These are phyloP conservation scores for Epiblema foenella DNA, from an alignment of 2,888 invertebrate genomes.

Conservation along the genomic window DNA sequence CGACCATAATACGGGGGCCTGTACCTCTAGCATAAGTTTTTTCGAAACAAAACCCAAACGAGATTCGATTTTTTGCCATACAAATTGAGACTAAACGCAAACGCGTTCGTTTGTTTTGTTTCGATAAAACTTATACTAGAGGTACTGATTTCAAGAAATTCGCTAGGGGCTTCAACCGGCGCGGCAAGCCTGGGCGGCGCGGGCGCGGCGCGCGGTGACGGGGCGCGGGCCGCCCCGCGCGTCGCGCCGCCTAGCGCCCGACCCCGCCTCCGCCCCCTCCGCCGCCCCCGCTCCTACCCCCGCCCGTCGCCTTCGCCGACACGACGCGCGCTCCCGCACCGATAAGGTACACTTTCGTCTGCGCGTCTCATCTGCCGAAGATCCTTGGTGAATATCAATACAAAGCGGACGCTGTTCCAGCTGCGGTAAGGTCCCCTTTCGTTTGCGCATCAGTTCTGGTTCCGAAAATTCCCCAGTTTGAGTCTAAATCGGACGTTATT, in stretches of 20 bases:
- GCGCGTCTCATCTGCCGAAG: background rate
- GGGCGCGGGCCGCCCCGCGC: conserved; percentile 48
- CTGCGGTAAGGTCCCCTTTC: background rate
- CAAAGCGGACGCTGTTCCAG: background rate
- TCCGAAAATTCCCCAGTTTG: background rate
- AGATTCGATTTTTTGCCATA: no score
- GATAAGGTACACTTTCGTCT: background rate
- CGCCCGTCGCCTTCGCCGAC: conserved; percentile 52
- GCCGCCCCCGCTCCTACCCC: conserved; percentile 50
- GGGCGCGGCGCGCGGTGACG: conserved; percentile 70
- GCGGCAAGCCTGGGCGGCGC: conserved; percentile 75
- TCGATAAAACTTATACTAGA: no score
- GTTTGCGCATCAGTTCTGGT: background rate
- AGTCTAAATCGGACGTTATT: background rate
- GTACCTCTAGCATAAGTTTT: no score
- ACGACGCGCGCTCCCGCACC: conserved; percentile 30
- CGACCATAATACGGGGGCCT: no score
- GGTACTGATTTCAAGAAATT: no score
- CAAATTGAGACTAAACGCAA: no score
- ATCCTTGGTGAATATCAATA: background rate
- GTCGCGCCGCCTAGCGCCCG: conserved; percentile 54
- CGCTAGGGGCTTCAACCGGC: conserved; percentile 77
- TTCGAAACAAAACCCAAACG: no score
- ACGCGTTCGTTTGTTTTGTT: no score
- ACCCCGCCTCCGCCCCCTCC: conserved; percentile 48